Evolutionary conservation across 1,140 invertebrate species (phyloP), one percentile per base, ranked within the genome.

Genomic region (Leptinotarsa texana): DNA sequence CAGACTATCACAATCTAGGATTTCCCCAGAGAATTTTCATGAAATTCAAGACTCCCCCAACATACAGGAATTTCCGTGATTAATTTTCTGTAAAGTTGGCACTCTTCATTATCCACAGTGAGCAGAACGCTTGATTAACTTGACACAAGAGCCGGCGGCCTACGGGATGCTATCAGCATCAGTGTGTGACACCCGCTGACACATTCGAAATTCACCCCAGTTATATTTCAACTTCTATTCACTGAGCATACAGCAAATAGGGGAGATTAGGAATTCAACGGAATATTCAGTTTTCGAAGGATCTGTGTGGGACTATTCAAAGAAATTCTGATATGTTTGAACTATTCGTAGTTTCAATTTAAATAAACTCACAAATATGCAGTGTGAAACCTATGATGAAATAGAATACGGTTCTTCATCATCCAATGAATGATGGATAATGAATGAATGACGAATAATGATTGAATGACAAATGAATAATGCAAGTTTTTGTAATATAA

Each of bases 131-230:
- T n/a, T 66, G 63, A 66, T 66, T 66, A 66, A 66, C 63, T 33
- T 24, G 63, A 66, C 63, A 66, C n/a, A 66, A 66, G 63, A 66
- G 63, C 63, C 22, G n/a, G 63, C 63, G 18, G 63, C 51, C 63
- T 66, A 24, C 63, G n/a, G 63, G 63, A 66, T 66, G 63, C 63
- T 66, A 66, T 66, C 63, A 66, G 63, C 63, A 66, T 15, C 63
- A 24, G 63, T 66, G 22, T 66, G 63, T 66, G 63, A 66, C 63
- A 66, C 63, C 27, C 63, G 63, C 63, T 66, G 63, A 66, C 63
- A 66, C 63, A 66, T 66, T 22, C 63, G 63, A 66, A 66, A 66
- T 66, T 33, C 63, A 66, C 63, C 63, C 63, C 63, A 66, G 63
- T 33, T 66, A 24, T 33, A 22, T 22, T 66, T 17, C 22, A 3